Base-by-base conservation (phyloP, 2,113 vertebrate species). In the Phycodurus eques region DNA sequence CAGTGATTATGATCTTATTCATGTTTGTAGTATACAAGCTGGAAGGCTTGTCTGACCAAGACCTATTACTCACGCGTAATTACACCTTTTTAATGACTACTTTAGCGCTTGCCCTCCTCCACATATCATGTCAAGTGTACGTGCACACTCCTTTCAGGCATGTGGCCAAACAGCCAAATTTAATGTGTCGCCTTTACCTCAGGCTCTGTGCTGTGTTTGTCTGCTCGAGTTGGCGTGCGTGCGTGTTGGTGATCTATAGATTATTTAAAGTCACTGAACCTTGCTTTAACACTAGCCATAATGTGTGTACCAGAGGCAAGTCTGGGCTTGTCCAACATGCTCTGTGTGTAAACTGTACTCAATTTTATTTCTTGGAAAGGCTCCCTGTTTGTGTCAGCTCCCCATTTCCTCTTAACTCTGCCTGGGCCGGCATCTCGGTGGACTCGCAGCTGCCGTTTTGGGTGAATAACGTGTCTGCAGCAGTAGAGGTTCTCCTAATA, bases 321-420 rank as follows among this genome's bases (percentile, higher is more conserved):
- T 89, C 92, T 88, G 90, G 92, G 79, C 92, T 89, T 92, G 93
- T 87, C 88, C 78, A 78, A 82, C 74, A 80, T 74, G 72, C 82
- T 81, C 49, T n/a, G 85, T 81, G 82, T 82, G 71, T 84, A 85
- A 90, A 91, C 81, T 80, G 73, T 73, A 80, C 81, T 84, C 79
- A 85, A 80, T 86, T 91, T 90, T 87, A 87, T 79, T 79, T 87
- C 84, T 87, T 91, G 88, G 89, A 90, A 75, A 63, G 76, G 68
- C 83, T 87, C 83, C 84, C 79, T 83, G 76, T 85, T 85, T 87
- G 81, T 84, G 80, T 76, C 86, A 86, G 80, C 80, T 89, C 72
- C 78, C 72, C 83, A 54, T 83, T 85, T 81, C 70, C 85, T 82
- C 70, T 83, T 81, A 84, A 79, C 80, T 82, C 65, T 47, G 67